Evolutionary conservation across 2,797 vertebrate species (phyloP), one percentile per base, ranked within the genome.

Genomic region (Prunella strophiata): DNA sequence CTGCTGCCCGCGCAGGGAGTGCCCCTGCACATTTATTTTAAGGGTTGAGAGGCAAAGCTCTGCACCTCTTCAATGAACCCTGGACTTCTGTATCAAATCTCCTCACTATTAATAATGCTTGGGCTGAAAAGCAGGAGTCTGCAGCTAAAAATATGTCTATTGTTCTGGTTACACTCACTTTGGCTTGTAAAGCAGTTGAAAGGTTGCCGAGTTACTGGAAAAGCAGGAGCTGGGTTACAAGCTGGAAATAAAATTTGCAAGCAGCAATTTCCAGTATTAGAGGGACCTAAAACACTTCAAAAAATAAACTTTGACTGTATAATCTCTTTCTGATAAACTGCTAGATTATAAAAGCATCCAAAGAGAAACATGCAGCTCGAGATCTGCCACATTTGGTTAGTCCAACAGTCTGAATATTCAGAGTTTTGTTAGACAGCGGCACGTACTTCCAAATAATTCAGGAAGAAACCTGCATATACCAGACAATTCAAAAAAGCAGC

Each of bases 151-250:
- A 85, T 81, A 63, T 81, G 85, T 65, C 89, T 83, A 42, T 91
- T 88, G 67, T 96, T 93, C 92, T 92, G 70, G 55, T 93, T 88
- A n/a, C 91, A 50, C 76, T 94, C 78, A 22, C 54, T 89, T 61
- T 50, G 88, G 73, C 91, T 85, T 52, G 70, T 65, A 42, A 85
- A 14, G 76, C 5, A 27, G 47, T 77, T 91, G 91, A 93, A 94
- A 91, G 85, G 74, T 81, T 27, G 67, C 82, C 3, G 12, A 88
- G 91, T n/a, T 88, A 55, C 88, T 89, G 40, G 86, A 94, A 85
- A 93, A 91, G 82, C 82, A 75, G 79, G 61, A 85, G 93, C 72
- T 75, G 48, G 34, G 26, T 40, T 77, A 72, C 58, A 48, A 63
- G 84, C 81, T 96, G 75, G 72, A 88, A 91, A 83, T 26, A 21